These are phyloP conservation scores for Apogon talboti DNA, from an alignment of 2,797 vertebrate species.

Conservation along the genomic window DNA sequence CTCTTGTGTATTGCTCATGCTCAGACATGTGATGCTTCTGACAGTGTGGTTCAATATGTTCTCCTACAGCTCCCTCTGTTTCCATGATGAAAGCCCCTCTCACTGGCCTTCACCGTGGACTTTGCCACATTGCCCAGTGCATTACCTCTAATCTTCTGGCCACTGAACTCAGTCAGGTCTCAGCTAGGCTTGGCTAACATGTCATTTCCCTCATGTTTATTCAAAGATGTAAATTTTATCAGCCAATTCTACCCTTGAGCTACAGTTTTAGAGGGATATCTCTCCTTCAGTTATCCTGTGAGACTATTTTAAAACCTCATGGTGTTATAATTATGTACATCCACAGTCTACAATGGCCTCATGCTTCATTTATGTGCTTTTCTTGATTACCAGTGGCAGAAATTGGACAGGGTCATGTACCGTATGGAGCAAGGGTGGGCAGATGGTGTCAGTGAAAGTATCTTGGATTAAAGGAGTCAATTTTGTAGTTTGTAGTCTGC, in stretches of 20 bases:
- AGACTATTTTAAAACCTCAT: not conserved
- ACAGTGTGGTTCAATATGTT: constrained; percentile 37
- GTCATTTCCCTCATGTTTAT: constrained; percentile 6
- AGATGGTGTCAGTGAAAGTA: constrained; percentile 1
- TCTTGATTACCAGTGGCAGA: constrained; percentile 3
- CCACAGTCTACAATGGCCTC: not conserved
- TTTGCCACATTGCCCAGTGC: constrained; percentile 70
- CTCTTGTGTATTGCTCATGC: constrained; percentile 21
- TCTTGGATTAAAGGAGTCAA: not conserved
- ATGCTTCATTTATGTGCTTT: constrained; percentile 11
- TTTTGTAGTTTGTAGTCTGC: no score
- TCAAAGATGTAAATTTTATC: not conserved
- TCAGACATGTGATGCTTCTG: constrained; percentile 31
- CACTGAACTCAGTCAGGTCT: constrained; percentile 20
- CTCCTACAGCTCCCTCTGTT: constrained; percentile 30
- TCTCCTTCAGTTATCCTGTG: not conserved
- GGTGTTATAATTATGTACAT: constrained; percentile 12
- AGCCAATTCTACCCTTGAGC: not conserved
- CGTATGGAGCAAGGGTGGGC: not conserved
- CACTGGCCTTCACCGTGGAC: constrained; percentile 56
- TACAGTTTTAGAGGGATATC: constrained; percentile 1
- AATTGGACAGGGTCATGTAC: constrained; percentile 4
- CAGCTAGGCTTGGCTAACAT: constrained; percentile 20
- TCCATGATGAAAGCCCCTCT: constrained; percentile 32
- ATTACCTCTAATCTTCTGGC: constrained; percentile 56